Conservation (phyloP, 2,888 invertebrate species). For the Heteropelma amictum region DNA sequence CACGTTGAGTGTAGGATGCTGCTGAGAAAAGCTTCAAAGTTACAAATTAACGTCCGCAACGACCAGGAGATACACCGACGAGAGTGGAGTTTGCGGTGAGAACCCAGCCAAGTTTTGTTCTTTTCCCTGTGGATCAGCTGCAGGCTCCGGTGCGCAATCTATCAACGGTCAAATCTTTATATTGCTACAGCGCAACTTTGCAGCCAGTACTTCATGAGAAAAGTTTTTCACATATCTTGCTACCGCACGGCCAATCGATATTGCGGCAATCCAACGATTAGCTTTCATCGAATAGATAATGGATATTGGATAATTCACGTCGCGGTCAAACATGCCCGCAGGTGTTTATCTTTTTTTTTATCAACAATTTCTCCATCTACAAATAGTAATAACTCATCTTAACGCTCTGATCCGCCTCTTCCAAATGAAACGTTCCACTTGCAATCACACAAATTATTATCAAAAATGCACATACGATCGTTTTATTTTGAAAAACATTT, state of each 20-base stretch:
- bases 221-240: constrained; percentile 55
- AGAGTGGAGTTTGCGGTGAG: constrained; percentile 1
- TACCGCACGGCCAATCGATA: constrained; percentile 27
- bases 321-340: not conserved
- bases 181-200: constrained; percentile 13
- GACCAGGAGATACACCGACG: constrained; percentile 22
- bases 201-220: constrained; percentile 64
- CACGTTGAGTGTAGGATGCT: constrained; percentile 8
- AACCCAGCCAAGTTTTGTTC: constrained; percentile 39
- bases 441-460: no score
- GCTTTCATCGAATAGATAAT: constrained; percentile 43
- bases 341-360: constrained; percentile 1
- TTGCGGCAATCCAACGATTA: constrained; percentile 38
- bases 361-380: not conserved
- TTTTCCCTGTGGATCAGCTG: constrained; percentile 37
- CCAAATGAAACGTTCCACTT: no score
- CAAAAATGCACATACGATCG: no score
- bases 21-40: not conserved
- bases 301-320: constrained; percentile 10
- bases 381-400: not conserved
- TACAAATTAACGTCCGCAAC: constrained; percentile 2
- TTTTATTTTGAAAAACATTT: no score
- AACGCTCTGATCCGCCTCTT: no score
- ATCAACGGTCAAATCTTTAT: constrained; percentile 42
- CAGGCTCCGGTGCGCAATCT: constrained; percentile 29